Percentiles rank a stretch among this genome's conserved stretches.
These are phyloP conservation scores for Amazona ochrocephala DNA, from an alignment of 2,797 vertebrate species.

Conservation along the genomic window DNA sequence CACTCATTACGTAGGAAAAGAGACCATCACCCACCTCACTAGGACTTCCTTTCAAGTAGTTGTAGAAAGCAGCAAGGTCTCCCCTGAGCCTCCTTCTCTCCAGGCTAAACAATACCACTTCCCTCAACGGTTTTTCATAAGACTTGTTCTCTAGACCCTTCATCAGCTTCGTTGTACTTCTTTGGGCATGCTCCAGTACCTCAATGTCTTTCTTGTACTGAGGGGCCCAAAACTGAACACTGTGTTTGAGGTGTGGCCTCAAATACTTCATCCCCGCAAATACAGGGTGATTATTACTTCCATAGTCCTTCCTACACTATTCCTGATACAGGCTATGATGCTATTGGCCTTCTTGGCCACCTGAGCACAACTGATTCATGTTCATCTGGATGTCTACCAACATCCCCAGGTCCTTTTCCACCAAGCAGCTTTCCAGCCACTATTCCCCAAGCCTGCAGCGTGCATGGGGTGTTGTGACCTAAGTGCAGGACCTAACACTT, in stretches of 20 bases:
- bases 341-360: neutral
- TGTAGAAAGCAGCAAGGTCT: neutral
- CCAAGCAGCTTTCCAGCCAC: neutral
- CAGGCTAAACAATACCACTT: neutral
- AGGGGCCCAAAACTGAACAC: neutral
- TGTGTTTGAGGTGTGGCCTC: neutral
- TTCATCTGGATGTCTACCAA: neutral
- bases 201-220: neutral
- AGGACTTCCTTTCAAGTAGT: neutral
- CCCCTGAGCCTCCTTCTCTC: neutral
- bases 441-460: neutral
- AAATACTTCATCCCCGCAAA: neutral
- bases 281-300: accelerated
- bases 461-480: neutral
- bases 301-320: neutral
- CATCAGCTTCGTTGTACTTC: neutral
- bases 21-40: accelerated
- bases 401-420: neutral
- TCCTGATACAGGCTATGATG: neutral
- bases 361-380: neutral
- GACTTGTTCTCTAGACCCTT: neutral
- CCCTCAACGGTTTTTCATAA: accelerated
- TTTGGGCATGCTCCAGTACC: neutral
- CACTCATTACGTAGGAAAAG: neutral
- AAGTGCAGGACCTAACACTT: neutral